Conservation (phyloP, 2,797 vertebrate genomes). For the Amphiprion clarkii region DNA sequence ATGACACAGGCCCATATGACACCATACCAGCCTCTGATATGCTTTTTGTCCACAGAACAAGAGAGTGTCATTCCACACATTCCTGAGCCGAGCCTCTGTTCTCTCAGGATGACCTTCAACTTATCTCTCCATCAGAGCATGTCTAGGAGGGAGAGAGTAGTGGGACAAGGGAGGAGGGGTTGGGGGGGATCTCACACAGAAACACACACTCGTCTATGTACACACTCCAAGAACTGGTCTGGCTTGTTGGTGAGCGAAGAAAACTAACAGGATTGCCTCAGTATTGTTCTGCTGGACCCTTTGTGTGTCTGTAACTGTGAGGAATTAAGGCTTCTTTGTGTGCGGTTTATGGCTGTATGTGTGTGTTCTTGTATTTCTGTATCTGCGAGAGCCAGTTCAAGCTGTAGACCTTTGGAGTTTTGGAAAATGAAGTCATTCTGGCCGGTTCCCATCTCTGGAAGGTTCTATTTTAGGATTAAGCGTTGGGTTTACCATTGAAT, state of each 20-base stretch:
- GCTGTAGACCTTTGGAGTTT: constrained; percentile 32
- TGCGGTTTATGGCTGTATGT: constrained; percentile 35
- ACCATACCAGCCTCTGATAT: constrained; percentile 67
- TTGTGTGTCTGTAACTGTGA: constrained; percentile 30
- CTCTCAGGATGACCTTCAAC: constrained; percentile 85
- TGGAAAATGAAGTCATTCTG: constrained; percentile 48
- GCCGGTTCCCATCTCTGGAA: neutral
- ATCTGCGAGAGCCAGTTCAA: constrained; percentile 30
- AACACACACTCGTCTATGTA: constrained; percentile 11
- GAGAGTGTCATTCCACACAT: constrained; percentile 84
- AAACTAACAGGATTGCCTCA: constrained; percentile 41
- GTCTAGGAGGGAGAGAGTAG: constrained; percentile 64
- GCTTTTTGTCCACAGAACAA: constrained; percentile 74
- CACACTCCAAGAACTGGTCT: constrained; percentile 53
- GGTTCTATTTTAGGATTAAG: constrained; percentile 31
- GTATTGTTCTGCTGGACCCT: constrained; percentile 36
- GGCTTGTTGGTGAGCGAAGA: constrained; percentile 45
- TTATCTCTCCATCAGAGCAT: constrained; percentile 87
- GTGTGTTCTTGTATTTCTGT: constrained; percentile 27
- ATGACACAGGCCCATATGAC: constrained; percentile 73
- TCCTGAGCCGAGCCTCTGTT: constrained; percentile 82
- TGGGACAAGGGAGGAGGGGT: constrained; percentile 24
- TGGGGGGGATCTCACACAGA: constrained; percentile 28
- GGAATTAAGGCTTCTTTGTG: constrained; percentile 33
- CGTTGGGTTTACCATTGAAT: constrained; percentile 8